These are phyloP conservation scores for Lasiurus borealis DNA, from an alignment of 2,113 vertebrate genomes.

Conservation along the genomic window DNA sequence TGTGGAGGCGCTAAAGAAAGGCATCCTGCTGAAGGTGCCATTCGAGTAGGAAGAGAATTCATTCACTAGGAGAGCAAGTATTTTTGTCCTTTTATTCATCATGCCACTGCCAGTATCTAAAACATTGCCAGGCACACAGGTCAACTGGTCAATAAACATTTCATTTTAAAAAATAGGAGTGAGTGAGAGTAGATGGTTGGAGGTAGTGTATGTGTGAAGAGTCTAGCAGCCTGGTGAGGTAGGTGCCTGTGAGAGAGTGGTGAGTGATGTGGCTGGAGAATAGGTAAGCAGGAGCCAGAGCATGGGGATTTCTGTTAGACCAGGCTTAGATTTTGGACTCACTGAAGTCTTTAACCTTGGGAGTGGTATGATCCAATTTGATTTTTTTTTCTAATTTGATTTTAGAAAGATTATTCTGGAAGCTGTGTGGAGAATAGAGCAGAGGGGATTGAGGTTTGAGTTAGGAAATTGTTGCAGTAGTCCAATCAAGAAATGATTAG, in stretches of 20 bases:
- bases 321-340: background rate
- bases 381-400: conserved; percentile 43
- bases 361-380: conserved; percentile 31
- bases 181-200: background rate
- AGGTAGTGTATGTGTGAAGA: background rate
- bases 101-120: background rate
- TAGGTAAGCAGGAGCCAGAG: background rate
- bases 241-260: background rate
- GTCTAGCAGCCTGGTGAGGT: background rate
- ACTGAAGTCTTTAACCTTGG: background rate
- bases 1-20: conserved; percentile 11
- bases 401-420: conserved; percentile 44
- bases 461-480: background rate
- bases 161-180: background rate
- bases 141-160: background rate
- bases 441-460: background rate
- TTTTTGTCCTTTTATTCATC: background rate
- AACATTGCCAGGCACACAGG: background rate
- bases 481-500: conserved; percentile 1
- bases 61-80: background rate
- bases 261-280: background rate
- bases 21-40: background rate
- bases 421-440: conserved; percentile 4
- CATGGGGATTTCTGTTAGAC: background rate
- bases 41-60: conserved; percentile 8